These are phyloP conservation scores for Trichomalopsis sarcophagae DNA, from an alignment of 1,140 invertebrate species.

Conservation along the genomic window DNA sequence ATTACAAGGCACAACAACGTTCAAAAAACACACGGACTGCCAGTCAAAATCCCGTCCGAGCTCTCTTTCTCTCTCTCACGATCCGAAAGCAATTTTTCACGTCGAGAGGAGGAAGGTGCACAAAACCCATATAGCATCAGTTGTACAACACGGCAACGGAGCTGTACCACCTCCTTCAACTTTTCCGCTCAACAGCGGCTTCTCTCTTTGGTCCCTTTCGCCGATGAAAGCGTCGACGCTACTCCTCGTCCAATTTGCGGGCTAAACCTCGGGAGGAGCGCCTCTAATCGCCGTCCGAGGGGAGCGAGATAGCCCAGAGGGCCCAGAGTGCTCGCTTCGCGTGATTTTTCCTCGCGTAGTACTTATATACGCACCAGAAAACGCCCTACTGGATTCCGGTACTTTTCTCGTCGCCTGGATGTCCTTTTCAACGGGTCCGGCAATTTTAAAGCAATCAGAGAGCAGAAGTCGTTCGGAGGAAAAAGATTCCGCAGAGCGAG, in stretches of 20 bases:
- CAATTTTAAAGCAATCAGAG: no score
- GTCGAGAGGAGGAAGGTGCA: neutral
- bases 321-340: neutral
- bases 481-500: no score
- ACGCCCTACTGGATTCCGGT: no score
- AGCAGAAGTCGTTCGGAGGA: no score
- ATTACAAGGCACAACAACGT: neutral
- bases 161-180: neutral
- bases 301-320: no score
- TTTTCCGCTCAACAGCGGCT: neutral
- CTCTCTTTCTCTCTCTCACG: conserved; percentile 46
- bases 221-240: neutral
- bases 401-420: no score
- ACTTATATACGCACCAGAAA: neutral
- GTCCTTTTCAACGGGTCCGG: no score
- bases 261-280: neutral
- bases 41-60: conserved; percentile 1
- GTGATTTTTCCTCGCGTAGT: neutral
- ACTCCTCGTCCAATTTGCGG: conserved; percentile 26
- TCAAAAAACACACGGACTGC: neutral
- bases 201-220: neutral
- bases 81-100: conserved; percentile 46
- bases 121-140: no score
- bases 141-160: neutral
- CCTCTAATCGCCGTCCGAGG: conserved; percentile 11